phyloP scores from a whole-genome alignment of 2,113 vertebrate genomes.

The Cheilinus undulatus region DNA sequence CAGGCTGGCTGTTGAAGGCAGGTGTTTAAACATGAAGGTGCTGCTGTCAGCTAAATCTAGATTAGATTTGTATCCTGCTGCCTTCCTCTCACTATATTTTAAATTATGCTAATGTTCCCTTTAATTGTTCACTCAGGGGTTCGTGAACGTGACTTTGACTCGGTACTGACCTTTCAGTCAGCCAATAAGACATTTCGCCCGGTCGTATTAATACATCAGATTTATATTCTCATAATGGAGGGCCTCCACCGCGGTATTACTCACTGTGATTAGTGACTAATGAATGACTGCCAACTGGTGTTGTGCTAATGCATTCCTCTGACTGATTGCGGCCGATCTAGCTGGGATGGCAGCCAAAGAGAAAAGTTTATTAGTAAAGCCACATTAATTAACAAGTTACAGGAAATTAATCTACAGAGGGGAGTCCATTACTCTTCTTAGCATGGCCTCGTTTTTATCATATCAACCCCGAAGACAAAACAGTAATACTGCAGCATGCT shows the following conservation, averaged over 20 bases:
- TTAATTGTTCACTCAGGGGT: conserved; percentile 47
- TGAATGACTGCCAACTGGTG: conserved; percentile 60
- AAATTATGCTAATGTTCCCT: conserved; percentile 32
- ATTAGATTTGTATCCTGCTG: background rate
- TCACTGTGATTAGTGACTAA: conserved; percentile 68
- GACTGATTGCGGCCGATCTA: conserved; percentile 60
- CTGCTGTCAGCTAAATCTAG: background rate
- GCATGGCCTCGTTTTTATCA: conserved; percentile 43
- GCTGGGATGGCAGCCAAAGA: conserved; percentile 63
- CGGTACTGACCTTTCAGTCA: conserved; percentile 41
- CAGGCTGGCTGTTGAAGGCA: background rate
- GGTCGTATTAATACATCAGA: conserved; percentile 49
- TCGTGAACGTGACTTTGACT: conserved; percentile 48
- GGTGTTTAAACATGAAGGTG: background rate
- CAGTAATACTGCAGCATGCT: conserved; percentile 34
- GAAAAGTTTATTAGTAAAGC: conserved; percentile 66
- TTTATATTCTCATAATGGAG: conserved; percentile 63
- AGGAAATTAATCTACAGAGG: conserved; percentile 55
- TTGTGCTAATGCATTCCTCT: conserved; percentile 56
- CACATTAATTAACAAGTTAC: conserved; percentile 67
- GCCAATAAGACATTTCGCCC: conserved; percentile 44
- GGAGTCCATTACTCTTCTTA: conserved; percentile 28
- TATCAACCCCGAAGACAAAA: conserved; percentile 17
- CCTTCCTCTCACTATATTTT: conserved; percentile 10
- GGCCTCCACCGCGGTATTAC: conserved; percentile 47